Evolutionary conservation across 2,797 vertebrate species (phyloP).

Genomic region (Chromis chromis): DNA sequence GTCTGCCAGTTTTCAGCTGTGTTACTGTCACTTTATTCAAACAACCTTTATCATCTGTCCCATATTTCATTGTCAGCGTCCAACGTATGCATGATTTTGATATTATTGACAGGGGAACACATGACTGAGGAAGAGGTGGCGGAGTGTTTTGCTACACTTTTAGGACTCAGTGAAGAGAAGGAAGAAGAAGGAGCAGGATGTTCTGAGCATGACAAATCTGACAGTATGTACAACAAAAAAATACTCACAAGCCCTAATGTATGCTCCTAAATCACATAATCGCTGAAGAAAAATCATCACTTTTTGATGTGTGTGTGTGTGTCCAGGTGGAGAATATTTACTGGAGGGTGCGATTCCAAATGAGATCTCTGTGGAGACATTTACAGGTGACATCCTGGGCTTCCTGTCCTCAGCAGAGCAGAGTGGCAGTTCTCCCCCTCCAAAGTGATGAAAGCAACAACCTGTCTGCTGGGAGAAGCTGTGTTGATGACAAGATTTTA

Average conservation of each 20-base stretch:
- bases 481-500: neutral
- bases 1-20: neutral
- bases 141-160: slow-evolving; percentile 85
- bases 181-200: slow-evolving; percentile 47
- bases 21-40: slow-evolving; percentile 3
- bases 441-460: slow-evolving; percentile 49
- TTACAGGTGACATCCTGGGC: slow-evolving; percentile 87
- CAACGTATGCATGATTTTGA: slow-evolving; percentile 2
- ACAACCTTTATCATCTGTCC: neutral
- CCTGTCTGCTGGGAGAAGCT: slow-evolving; percentile 2
- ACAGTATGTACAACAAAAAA: slow-evolving; percentile 70
- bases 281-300: slow-evolving; percentile 2
- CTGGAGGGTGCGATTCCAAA: slow-evolving; percentile 87
- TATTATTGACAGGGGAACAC: slow-evolving; percentile 86
- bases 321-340: slow-evolving; percentile 70
- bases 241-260: neutral
- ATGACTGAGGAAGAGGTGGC: slow-evolving; percentile 91
- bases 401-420: slow-evolving; percentile 70
- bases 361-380: slow-evolving; percentile 87
- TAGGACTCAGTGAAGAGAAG: slow-evolving; percentile 77
- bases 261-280: neutral
- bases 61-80: neutral
- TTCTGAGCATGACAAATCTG: slow-evolving; percentile 59
- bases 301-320: slow-evolving; percentile 27
- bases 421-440: slow-evolving; percentile 5